Base-by-base conservation (phyloP, 2,797 vertebrate genomes). In the Sebastes hopkinsi region DNA sequence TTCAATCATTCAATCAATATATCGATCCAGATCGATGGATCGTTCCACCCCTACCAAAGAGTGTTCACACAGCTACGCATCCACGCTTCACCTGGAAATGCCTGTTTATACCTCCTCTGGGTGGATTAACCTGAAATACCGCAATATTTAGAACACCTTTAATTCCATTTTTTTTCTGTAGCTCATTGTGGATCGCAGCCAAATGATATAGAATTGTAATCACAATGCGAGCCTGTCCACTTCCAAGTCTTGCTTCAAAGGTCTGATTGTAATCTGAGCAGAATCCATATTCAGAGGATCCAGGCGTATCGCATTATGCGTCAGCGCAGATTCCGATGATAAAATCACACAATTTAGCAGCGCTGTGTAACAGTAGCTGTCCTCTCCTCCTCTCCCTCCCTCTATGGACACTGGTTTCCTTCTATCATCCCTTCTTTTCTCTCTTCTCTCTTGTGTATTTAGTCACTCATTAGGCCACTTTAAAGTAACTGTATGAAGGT, bases 401-500 rank as follows among this genome's bases (percentile, higher is more conserved):
- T 73, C 27, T 32, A 32, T n/a, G 50, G 62, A 56, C 58, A 7
- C 77, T 52, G 64, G 55, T 86, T 70, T 64, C n/a, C 81, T 62
- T 71, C 34, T 54, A 3, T 64, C 30, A 25, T 66, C 54, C 8
- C 50, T 64, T 65, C 36, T 52, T 78, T 34, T 60, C 9, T 8
- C 3, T 54, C 65, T 18, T 46, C 67, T 36, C 3, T 54, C 65
- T 18, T 46, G 77, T 82, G 79, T 70, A 77, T 90, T 83, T 67
- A 60, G 20, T 79, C 73, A 73, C 80, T 91, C 84, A 79, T 91
- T 89, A 84, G 54, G 8, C 71, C 38, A 34, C 62, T 80, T 87
- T 84, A 79, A 84, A 85, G 81, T 73, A 67, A 83, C 61, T 85
- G 64, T 81, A 82, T 89, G 72, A 84, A 84, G 77, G 87, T 82